A percentile compares a stretch with the other conserved stretches of the same genome.
Conservation (phyloP, 2,113 vertebrate species). For the Salvator merianae region DNA sequence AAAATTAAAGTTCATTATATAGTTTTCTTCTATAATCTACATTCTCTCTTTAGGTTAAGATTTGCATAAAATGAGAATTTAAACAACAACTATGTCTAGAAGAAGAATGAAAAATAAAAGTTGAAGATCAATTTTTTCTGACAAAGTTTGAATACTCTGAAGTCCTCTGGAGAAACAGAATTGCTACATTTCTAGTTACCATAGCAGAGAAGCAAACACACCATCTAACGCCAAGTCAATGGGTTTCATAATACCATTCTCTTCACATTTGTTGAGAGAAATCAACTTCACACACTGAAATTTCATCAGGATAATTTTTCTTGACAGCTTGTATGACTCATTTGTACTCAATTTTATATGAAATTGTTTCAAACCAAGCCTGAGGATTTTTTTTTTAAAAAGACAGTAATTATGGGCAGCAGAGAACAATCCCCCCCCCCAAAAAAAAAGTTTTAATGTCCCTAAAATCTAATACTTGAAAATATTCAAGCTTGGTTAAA, state of each 20-base stretch:
- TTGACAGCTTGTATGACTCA: conserved; percentile 24
- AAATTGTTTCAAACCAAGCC: conserved; percentile 11
- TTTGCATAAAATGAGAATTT: neutral
- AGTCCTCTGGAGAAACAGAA: neutral
- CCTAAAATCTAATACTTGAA: neutral
- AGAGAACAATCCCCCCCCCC: neutral
- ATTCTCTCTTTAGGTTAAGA: neutral
- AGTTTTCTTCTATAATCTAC: neutral
- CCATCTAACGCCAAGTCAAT: neutral
- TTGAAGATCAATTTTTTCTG: neutral
- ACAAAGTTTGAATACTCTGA: neutral
- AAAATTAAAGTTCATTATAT: neutral
- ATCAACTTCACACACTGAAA: conserved; percentile 26
- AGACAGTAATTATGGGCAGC: neutral
- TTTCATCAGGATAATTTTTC: conserved; percentile 14
- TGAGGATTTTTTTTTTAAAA: neutral
- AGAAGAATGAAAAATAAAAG: neutral
- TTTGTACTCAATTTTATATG: neutral
- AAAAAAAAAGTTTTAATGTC: neutral
- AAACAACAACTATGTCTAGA: neutral
- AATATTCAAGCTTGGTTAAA: neutral
- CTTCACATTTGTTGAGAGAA: conserved; percentile 6
- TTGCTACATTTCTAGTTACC: neutral
- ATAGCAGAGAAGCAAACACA: conserved; percentile 28
- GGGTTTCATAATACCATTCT: conserved; percentile 20